phyloP scores from a whole-genome alignment of 2,888 invertebrate genomes.

The Orchesellides sinensis region DNA sequence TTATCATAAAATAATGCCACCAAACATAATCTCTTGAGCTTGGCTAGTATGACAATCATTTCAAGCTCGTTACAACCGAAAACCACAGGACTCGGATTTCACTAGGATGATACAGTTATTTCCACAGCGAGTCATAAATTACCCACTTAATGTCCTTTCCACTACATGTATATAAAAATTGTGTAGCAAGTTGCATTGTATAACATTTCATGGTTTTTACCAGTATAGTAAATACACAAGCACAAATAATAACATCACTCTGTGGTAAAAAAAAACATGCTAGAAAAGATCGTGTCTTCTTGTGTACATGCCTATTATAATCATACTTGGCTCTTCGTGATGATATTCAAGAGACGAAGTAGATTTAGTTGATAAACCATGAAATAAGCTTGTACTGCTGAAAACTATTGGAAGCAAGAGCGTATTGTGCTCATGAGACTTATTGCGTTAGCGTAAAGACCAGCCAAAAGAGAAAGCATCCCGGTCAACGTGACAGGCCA shows the following conservation, averaged over 20 bases:
- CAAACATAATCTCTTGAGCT: neutral
- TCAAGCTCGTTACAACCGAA: constrained; percentile 27
- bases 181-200: neutral
- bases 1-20: constrained; percentile 1
- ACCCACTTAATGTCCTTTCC: constrained; percentile 57
- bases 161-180: constrained; percentile 10
- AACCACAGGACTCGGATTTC: constrained; percentile 42
- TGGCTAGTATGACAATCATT: constrained; percentile 45
- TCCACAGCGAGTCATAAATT: constrained; percentile 51
- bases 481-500: constrained; percentile 53
- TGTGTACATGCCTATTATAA: neutral
- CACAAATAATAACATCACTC: neutral
- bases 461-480: constrained; percentile 48
- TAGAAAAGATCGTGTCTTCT: no score
- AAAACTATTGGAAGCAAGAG: constrained; percentile 33
- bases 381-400: constrained; percentile 46
- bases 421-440: constrained; percentile 4
- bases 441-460: neutral
- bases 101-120: constrained; percentile 26
- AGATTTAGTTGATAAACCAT: constrained; percentile 62
- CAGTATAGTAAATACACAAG: no score
- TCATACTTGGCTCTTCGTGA: constrained; percentile 7
- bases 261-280: neutral
- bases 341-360: constrained; percentile 40
- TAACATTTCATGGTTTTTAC: no score